Evolutionary conservation across 2,113 vertebrate genomes (phyloP).

Genomic region (Passer montanus): DNA sequence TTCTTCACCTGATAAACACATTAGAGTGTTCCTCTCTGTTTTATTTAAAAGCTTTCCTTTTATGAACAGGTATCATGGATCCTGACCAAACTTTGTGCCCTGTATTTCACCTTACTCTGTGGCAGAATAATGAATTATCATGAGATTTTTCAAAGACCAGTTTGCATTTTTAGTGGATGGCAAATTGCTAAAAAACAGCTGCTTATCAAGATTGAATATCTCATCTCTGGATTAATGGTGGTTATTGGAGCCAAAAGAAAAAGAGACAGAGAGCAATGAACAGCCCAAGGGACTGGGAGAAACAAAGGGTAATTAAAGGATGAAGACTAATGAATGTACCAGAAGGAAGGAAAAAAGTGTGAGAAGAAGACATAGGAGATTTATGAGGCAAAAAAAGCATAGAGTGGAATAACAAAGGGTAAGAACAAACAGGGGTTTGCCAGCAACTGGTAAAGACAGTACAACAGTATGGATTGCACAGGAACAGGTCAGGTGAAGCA

Average conservation of each 20-base stretch:
- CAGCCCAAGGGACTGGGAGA: not conserved
- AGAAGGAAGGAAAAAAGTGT: not conserved
- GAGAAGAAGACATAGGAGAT: not conserved
- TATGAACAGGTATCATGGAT: not conserved
- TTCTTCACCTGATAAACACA: not conserved
- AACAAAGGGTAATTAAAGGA: constrained; percentile 29
- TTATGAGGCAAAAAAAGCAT: not conserved
- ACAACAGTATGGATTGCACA: not conserved
- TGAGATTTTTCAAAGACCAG: constrained; percentile 28
- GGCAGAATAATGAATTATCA: constrained; percentile 40
- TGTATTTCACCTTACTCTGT: constrained; percentile 39
- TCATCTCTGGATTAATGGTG: constrained; percentile 42
- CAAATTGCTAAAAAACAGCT: constrained; percentile 43
- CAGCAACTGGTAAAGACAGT: not conserved
- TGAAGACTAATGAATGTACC: constrained; percentile 33
- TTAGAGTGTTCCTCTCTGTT: not conserved
- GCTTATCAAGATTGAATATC: constrained; percentile 50
- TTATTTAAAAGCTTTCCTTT: constrained; percentile 4
- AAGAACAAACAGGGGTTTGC: not conserved
- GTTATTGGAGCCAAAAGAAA: constrained; percentile 29
- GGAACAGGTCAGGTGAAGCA: not conserved
- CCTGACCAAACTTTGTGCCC: constrained; percentile 37
- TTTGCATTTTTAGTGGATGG: constrained; percentile 30
- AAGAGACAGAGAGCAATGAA: constrained; percentile 32
- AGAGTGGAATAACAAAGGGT: not conserved